Evolutionary conservation across 2,888 invertebrate genomes (phyloP).

Genomic region (Cabera pusaria): DNA sequence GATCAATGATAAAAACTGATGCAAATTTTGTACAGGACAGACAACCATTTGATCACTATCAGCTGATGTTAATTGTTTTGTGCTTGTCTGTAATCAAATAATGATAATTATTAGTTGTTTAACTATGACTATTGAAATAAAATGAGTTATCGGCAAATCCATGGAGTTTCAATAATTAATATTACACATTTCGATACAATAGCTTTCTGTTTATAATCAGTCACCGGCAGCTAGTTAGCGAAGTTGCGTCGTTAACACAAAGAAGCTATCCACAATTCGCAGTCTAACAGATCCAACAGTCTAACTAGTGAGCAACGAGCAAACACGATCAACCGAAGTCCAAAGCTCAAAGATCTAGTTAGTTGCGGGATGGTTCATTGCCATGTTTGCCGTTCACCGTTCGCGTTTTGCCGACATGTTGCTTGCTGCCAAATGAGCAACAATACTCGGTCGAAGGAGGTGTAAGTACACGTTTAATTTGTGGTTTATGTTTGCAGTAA

Average conservation of each 20-base stretch:
- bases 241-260: slow-evolving; percentile 72
- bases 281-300: slow-evolving; percentile 75
- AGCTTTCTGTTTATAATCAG: slow-evolving; percentile 46
- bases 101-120: no score
- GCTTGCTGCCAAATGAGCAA: slow-evolving; percentile 39
- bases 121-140: no score
- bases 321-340: slow-evolving; percentile 75
- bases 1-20: no score
- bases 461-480: slow-evolving; percentile 44
- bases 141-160: no score
- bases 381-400: slow-evolving; percentile 46
- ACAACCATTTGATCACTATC: no score
- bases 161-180: slow-evolving; percentile 13
- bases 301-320: slow-evolving; percentile 70
- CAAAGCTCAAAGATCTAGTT: slow-evolving; percentile 79
- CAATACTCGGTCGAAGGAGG: slow-evolving; percentile 30
- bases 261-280: slow-evolving; percentile 70
- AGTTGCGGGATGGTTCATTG: slow-evolving; percentile 65
- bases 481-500: slow-evolving; percentile 30
- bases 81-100: no score
- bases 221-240: slow-evolving; percentile 70
- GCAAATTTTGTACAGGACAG: no score
- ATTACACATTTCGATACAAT: slow-evolving; percentile 22
- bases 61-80: no score
- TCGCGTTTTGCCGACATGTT: slow-evolving; percentile 41